Base-by-base conservation (phyloP, 2,113 vertebrate species). In the Pangasianodon hypophthalmus region DNA sequence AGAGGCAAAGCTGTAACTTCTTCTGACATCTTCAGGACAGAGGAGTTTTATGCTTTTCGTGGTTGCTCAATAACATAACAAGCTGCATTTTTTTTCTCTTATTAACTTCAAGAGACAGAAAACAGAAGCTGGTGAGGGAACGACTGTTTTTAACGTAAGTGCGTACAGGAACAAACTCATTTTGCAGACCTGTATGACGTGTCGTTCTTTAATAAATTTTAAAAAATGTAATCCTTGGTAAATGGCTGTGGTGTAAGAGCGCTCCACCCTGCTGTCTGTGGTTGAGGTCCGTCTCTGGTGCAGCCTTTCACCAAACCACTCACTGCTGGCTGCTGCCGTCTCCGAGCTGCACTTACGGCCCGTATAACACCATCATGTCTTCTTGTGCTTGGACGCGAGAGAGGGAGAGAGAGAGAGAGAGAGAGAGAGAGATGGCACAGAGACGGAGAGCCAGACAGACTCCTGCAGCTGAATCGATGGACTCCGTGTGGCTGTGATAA, bases 401-500 rank as follows among this genome's bases (percentile, higher is more conserved):
- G 5, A 69, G 62, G 29, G 56, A 85, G 79, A n/a, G 50, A 29
- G 37, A 69, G 67, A 87, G 73, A 87, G 88, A 88, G 75, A 32
- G 21, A 60, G 69, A 58, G 73, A 77, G 60, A 69, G 5, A 60
- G 67, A 21, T 58, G 64, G 44, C 86, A 58, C 18, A 67, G 54
- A 85, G 79, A n/a, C 88, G 87, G 71, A 41, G 56, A 85, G 75
- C 14, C 89, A 89, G 75, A 50, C n/a, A 64, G 80, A 54, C 85
- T 93, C 84, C 29, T 88, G 91, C 93, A 91, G 91, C 84, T 88
- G 92, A 94, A 95, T 94, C 85, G 93, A 90, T 56, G 86, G 18
- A 87, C 87, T 82, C 88, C 73, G 32, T 80, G 86, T 58, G 88
- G 77, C 92, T 91, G 93, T 88, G 91, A 88, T 86, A 93, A 85